Evolutionary conservation across 2,113 vertebrate genomes (phyloP).

Genomic region (Melospiza melodia): DNA sequence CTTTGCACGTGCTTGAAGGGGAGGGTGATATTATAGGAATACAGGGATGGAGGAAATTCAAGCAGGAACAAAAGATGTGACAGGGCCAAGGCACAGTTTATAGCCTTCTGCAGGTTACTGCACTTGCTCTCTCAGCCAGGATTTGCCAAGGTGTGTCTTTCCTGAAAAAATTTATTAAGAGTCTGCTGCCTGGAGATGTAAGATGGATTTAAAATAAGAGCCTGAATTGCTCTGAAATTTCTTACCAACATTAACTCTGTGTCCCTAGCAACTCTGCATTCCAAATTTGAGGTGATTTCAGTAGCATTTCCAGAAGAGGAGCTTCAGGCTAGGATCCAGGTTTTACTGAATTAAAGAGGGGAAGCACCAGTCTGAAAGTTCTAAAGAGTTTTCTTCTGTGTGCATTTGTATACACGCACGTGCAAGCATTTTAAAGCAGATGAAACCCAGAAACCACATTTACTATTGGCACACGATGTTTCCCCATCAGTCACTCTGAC

Average conservation of each 20-base stretch:
- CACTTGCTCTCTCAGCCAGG: not conserved
- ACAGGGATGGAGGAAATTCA: not conserved
- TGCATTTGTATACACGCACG: not conserved
- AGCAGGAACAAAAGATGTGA: not conserved
- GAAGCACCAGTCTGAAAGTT: not conserved
- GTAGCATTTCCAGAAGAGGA: not conserved
- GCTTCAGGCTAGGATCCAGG: not conserved
- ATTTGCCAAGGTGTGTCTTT: not conserved
- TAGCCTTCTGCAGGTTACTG: not conserved
- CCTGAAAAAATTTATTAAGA: not conserved
- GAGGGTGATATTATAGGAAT: not conserved
- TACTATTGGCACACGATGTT: not conserved
- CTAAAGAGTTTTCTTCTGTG: not conserved
- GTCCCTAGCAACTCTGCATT: not conserved
- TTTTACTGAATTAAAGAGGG: not conserved
- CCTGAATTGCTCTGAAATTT: fast-evolving
- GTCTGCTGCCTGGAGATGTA: fast-evolving
- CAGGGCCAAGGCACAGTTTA: not conserved
- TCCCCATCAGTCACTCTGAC: not conserved
- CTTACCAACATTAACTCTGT: not conserved
- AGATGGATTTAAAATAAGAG: not conserved
- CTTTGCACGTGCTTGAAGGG: not conserved
- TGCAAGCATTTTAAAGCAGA: not conserved
- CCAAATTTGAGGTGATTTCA: not conserved
- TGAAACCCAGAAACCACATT: not conserved